Base-by-base conservation (phyloP, 2,888 invertebrate species). In the Sinopyrophorus schimmeli region DNA sequence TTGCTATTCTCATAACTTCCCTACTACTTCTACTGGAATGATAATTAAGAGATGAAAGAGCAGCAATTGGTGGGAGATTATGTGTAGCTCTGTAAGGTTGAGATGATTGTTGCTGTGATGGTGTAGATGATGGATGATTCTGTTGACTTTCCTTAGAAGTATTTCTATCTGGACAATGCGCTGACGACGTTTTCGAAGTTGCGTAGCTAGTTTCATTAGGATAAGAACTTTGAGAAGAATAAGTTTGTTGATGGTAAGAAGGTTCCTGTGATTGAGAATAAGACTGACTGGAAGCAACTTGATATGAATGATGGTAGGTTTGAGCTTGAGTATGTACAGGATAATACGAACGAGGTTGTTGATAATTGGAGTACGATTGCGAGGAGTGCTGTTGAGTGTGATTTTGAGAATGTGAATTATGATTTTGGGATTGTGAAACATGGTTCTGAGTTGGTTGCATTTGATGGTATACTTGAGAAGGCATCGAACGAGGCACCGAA, bases 11-110 rank as follows among this genome's bases (percentile, higher is more conserved):
- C 9, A 51, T 40, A 11, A 65, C 58, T 42, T 74, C 72, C 26
- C 70, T 58, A 21, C 61, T 63, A 50, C 55, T 67, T 57, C 76
- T 68, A 62, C 68, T 75, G 56, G 74, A 71, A 68, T 76, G 76
- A 57, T 77, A 77, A 58, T 65, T 69, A 34, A 60, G 55, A 24
- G 73, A 71, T 16, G 78, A 76, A 11, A 78, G 64, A 1, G 76
- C 71, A n/a, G 76, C 78, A 26, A 78, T 77, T 1, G 78, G 77
- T 12, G 79, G 78, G 39, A 78, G 63, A 59, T 77, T 78, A 63
- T 79, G 79, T 31, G 75, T 74, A 12, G 70, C 72, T 47, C 65
- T 61, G 34, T 65, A 61, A 9, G 54, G 55, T 47, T 67, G 66
- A 5, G 63, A 58, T 3, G 50, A 53, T 40, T 53, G 35, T 17